Percentiles rank a stretch among this genome's conserved stretches.
Conservation (phyloP, 2,797 vertebrate species). For the Lophius americanus region DNA sequence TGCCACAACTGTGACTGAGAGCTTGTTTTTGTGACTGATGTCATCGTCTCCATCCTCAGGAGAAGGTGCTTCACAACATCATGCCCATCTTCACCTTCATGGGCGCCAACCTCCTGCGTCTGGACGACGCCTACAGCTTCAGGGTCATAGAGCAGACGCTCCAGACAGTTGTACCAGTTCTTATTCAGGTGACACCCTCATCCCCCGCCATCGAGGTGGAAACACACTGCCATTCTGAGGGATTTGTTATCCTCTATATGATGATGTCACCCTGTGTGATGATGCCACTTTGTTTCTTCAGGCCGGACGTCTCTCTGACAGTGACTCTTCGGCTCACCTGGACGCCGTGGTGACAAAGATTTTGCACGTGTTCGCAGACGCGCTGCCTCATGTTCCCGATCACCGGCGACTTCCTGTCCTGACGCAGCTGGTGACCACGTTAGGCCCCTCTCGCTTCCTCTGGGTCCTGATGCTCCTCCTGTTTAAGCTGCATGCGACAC, state of each 20-base stretch:
- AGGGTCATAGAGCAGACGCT: conserved; percentile 95
- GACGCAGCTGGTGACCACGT: conserved; percentile 84
- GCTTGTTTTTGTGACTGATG: not conserved
- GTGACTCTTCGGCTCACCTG: conserved; percentile 69
- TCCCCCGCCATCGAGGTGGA: not conserved
- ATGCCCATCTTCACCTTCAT: conserved; percentile 99
- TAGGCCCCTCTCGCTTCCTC: conserved; percentile 89
- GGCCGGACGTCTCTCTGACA: conserved; percentile 81
- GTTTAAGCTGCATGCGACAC: conserved; percentile 90
- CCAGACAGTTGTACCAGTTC: conserved; percentile 93
- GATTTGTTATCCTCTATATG: too few relatives aligned
- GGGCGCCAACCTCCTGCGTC: conserved; percentile 93
- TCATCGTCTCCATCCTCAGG: conserved; percentile 75
- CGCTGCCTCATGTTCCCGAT: conserved; percentile 92
- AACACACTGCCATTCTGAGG: too few relatives aligned
- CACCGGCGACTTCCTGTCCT: conserved; percentile 91
- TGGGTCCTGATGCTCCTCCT: conserved; percentile 91
- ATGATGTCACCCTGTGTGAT: not conserved
- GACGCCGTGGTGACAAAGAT: conserved; percentile 83
- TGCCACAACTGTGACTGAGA: not conserved
- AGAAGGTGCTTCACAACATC: conserved; percentile 97
- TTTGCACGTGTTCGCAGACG: conserved; percentile 90
- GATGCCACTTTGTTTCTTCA: conserved; percentile 47
- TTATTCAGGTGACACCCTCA: conserved; percentile 85
- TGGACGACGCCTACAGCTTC: conserved; percentile 96